These are phyloP conservation scores for Blastobasis adustella DNA, from an alignment of 2,888 invertebrate genomes.

Conservation along the genomic window DNA sequence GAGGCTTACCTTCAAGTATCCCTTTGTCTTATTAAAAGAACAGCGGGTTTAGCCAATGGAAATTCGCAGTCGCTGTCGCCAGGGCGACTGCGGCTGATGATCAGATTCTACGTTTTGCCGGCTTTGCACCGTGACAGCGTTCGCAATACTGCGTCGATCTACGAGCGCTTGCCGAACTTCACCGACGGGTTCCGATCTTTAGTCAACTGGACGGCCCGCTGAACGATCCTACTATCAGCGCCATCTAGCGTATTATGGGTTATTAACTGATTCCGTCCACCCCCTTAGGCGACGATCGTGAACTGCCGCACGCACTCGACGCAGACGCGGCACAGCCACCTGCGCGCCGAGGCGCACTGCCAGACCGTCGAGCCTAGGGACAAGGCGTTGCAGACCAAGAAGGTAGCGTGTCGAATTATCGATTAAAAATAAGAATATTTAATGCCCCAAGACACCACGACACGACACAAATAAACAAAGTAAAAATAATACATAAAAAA, in stretches of 20 bases:
- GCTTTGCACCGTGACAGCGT: too few relatives aligned
- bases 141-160: too few relatives aligned
- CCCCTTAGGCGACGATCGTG: constrained; percentile 74
- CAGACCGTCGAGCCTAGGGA: constrained; percentile 74
- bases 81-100: too few relatives aligned
- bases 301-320: constrained; percentile 79
- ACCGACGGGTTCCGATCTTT: background rate
- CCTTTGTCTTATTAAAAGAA: too few relatives aligned
- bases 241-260: background rate
- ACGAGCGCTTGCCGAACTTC: background rate
- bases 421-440: background rate
- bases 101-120: too few relatives aligned
- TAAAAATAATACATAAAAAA: too few relatives aligned
- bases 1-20: too few relatives aligned
- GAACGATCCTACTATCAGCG: background rate
- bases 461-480: background rate
- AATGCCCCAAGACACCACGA: background rate
- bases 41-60: too few relatives aligned
- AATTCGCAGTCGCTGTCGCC: too few relatives aligned
- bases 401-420: constrained; percentile 10
- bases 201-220: background rate
- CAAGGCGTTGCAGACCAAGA: constrained; percentile 48
- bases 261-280: constrained; percentile 7
- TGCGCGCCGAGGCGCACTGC: constrained; percentile 74
- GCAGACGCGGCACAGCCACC: constrained; percentile 80